A percentile compares a stretch with the other conserved stretches of the same genome.
phyloP scores from a whole-genome alignment of 2,113 vertebrate genomes.

The Gorsachius goisagi region DNA sequence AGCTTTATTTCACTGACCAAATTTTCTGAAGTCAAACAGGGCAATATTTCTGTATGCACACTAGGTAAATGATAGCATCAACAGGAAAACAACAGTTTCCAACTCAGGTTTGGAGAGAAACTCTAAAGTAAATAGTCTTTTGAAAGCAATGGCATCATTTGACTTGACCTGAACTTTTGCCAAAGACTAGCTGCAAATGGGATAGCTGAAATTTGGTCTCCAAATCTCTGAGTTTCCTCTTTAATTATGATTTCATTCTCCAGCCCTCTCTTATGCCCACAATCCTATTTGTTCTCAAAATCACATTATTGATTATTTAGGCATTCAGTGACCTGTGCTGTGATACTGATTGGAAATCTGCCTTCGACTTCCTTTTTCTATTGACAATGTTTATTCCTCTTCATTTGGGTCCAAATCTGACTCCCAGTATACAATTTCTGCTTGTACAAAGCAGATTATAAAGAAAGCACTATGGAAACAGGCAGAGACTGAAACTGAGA shows the following conservation, averaged over 20 bases:
- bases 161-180: background rate
- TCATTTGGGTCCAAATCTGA: background rate
- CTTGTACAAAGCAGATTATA: background rate
- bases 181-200: background rate
- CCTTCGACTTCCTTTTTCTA: background rate
- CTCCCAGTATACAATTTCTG: background rate
- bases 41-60: conserved; percentile 36
- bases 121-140: conserved; percentile 33
- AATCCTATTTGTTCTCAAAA: background rate
- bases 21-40: conserved; percentile 59
- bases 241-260: background rate
- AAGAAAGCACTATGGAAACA: background rate
- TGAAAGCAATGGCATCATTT: background rate
- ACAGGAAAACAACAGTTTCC: conserved; percentile 42
- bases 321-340: background rate
- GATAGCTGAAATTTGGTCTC: background rate
- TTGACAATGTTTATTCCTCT: background rate
- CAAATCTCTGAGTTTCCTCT: background rate
- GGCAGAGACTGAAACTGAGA: background rate
- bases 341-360: background rate
- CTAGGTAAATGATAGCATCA: conserved; percentile 34
- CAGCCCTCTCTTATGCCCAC: background rate
- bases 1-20: conserved; percentile 65
- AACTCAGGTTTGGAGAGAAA: background rate
- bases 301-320: background rate